Base-by-base conservation (phyloP, 35 echinoderm and acorn worm species). In the Apostichopus japonicus region DNA sequence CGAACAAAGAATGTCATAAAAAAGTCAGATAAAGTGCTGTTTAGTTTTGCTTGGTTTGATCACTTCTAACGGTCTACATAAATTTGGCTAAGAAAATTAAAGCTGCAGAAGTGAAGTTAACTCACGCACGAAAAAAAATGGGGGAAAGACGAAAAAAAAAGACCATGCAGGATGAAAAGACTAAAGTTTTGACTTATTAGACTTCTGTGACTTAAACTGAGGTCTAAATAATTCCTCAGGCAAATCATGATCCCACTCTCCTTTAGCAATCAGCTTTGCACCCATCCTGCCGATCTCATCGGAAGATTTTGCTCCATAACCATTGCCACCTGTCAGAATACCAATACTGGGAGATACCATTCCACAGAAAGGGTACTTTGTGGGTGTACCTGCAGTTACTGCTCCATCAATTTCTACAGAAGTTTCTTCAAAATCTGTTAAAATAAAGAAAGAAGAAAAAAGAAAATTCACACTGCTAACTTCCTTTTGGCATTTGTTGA, bases 221-320 rank as follows among this genome's bases (percentile, higher is more conserved):
- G 88, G 88, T 78, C 73, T 90, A 9, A 90, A 90, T 4, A 19
- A 77, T 16, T 90, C 71, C 55, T 90, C 88, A 53, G 93, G 93
- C n/a, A 90, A 77, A 77, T 94, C 93, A 91, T 94, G n/a, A 58
- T 94, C 87, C 93, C 93, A 94, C 25, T 15, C 23, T 23, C 93
- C 65, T 52, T 63, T 80, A 55, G 8, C 58, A 4, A 94, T 94
- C 78, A 94, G 59, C 10, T 62, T 94, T 24, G 93, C 93, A 19
- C 86, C 93, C 93, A 94, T 94, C 53, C 87, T 90, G 4, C 93
- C 93, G 23, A 94, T 94, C 57, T 94, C 87, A 84, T 94, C 87
- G 8, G 93, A 89, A 76, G 88, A 91, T 77, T 91, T 94, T 17
- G 93, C 93, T 56, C 87, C 93, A 76, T 53, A 86, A 0, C 93